Evolutionary conservation across 2,797 vertebrate genomes (phyloP).

Genomic region (Enteromius treurensis): DNA sequence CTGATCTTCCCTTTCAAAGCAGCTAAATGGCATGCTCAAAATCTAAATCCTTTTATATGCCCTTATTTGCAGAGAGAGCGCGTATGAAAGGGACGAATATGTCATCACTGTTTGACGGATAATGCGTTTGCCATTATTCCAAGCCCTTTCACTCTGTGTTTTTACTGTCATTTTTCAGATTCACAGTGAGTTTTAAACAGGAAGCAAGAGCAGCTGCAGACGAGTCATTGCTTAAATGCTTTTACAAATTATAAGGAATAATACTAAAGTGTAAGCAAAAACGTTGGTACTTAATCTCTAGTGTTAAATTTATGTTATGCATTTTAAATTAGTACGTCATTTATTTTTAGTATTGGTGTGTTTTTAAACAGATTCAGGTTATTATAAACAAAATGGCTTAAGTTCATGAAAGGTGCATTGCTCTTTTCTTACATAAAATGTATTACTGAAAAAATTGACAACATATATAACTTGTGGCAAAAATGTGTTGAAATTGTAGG

Average conservation of each 20-base stretch:
- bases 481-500: background rate
- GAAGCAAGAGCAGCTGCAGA: background rate
- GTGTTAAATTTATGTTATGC: background rate
- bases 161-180: slow-evolving; percentile 23
- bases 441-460: background rate
- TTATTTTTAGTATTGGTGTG: background rate
- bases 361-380: background rate
- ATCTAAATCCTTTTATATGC: slow-evolving; percentile 79
- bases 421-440: background rate
- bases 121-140: slow-evolving; percentile 63
- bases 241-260: background rate
- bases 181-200: slow-evolving; percentile 6
- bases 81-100: slow-evolving; percentile 59
- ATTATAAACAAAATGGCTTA: background rate
- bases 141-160: slow-evolving; percentile 51
- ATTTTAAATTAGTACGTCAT: background rate
- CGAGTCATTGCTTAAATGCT: background rate
- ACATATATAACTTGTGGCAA: background rate
- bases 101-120: slow-evolving; percentile 69
- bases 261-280: background rate
- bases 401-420: background rate
- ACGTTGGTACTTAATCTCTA: background rate
- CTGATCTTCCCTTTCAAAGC: slow-evolving; percentile 70
- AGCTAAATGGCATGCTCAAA: slow-evolving; percentile 74
- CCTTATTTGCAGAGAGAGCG: slow-evolving; percentile 73